Base-by-base conservation (phyloP, 2,888 invertebrate species). In the Drosophila lutescens region DNA sequence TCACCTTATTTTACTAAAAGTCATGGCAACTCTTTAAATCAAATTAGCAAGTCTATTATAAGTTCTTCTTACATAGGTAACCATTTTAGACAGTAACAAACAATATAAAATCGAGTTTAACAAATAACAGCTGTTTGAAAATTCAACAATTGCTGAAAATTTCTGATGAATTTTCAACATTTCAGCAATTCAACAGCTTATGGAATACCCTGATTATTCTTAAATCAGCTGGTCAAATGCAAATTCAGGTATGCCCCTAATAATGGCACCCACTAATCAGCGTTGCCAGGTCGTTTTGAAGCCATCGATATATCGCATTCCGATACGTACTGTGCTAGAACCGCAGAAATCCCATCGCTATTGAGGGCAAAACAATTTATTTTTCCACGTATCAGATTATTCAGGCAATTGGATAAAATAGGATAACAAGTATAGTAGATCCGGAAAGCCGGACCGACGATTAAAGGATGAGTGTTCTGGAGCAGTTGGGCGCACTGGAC, bases 401-500 rank as follows among this genome's bases (percentile, higher is more conserved):
- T 43, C 6, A 12, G 10, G 20, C 23, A 23, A 20, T 59, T 23
- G 9, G 5, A 36, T 38, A 47, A 49, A 62, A 6, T 20, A 13
- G 8, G 8, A 17, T 12, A 51, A n/a, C 12, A 17, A 13, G 4
- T 55, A 13, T 6, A 17, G 3, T 2, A 9, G 47, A 32, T 47
- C 47, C 47, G 30, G 47, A 12, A 47, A 13, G 12, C 47, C 63
- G 62, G 26, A 26, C 62, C n/a, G n/a, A 49, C 62, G 41, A n/a
- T 12, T 1, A 9, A 8, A 59, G 13, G 3, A 69, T 69, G 69
- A 70, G 41, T 49, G 30, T 70, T n/a, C 15, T 59, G 6, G 75
- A 83, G 43, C 53, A 83, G 41, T 38, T 80, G 2, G 36, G 47
- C n/a, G 76, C 80, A 12, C 79, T 83, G 61, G 90, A 90, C 68